A percentile compares a stretch with the other conserved stretches of the same genome.
These are phyloP conservation scores for Nomada ruficornis DNA, from an alignment of 2,888 invertebrate species.

Conservation along the genomic window DNA sequence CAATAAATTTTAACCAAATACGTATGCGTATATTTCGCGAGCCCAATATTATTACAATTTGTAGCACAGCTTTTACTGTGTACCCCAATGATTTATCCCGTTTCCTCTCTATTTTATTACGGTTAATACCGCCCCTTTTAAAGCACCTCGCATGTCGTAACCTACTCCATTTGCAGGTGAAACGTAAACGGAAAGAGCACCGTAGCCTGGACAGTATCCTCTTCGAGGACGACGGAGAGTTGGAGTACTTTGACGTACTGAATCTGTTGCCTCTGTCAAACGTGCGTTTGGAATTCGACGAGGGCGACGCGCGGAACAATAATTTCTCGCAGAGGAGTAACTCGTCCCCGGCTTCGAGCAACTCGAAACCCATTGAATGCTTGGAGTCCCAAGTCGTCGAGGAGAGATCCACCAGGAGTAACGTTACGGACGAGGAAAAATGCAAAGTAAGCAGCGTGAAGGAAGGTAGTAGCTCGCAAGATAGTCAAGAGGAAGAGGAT, in stretches of 20 bases:
- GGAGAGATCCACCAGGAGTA: slow-evolving; percentile 54
- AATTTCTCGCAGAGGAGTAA: slow-evolving; percentile 25
- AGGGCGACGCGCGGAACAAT: slow-evolving; percentile 63
- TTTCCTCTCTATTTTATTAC: too few relatives aligned
- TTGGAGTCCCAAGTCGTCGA: slow-evolving; percentile 31
- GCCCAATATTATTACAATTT: background rate
- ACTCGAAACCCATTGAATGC: slow-evolving; percentile 45
- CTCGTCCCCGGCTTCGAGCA: background rate
- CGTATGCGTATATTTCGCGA: background rate
- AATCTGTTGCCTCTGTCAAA: slow-evolving; percentile 82
- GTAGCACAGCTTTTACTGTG: too few relatives aligned
- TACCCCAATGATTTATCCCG: too few relatives aligned
- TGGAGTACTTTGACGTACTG: slow-evolving; percentile 82
- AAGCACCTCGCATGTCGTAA: background rate
- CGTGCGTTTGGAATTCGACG: slow-evolving; percentile 80
- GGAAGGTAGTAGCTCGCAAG: slow-evolving; percentile 40
- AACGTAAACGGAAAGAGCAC: slow-evolving; percentile 83
- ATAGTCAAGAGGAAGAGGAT: slow-evolving; percentile 11
- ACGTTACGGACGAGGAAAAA: slow-evolving; percentile 75
- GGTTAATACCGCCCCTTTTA: too few relatives aligned
- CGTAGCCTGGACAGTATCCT: slow-evolving; percentile 82
- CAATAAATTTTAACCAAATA: too few relatives aligned
- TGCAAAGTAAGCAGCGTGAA: slow-evolving; percentile 60
- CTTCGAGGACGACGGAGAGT: slow-evolving; percentile 81
- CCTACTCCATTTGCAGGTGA: slow-evolving; percentile 72